These are phyloP conservation scores for Pecten maximus DNA, from an alignment of 2,888 invertebrate genomes.

Conservation along the genomic window DNA sequence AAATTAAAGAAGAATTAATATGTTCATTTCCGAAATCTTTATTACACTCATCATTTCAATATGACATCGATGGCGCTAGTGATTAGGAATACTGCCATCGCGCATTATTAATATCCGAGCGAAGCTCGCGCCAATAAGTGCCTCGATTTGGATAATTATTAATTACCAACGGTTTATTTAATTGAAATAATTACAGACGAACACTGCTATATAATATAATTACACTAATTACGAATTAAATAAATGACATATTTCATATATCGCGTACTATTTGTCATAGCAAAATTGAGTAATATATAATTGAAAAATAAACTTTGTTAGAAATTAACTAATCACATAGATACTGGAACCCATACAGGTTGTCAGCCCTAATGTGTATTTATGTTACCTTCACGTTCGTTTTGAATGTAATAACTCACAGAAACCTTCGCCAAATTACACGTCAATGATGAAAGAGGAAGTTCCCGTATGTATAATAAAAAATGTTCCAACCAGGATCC, in stretches of 20 bases:
- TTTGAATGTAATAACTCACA: neutral
- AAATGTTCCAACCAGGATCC: neutral
- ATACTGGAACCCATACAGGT: neutral
- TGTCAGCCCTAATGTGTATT: neutral
- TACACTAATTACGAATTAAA: neutral
- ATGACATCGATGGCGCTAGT: constrained; percentile 2
- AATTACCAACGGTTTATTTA: constrained; percentile 8
- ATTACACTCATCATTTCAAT: neutral
- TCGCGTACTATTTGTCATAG: neutral
- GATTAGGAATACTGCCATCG: neutral
- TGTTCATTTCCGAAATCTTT: neutral
- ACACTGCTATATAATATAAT: neutral
- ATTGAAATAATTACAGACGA: constrained; percentile 9
- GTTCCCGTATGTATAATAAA: neutral
- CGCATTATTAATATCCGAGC: neutral
- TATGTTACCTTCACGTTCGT: neutral
- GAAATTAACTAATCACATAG: neutral
- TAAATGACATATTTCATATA: constrained; percentile 29
- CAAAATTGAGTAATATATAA: neutral
- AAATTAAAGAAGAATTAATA: neutral
- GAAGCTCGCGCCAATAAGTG: neutral
- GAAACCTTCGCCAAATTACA: neutral
- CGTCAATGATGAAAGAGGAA: neutral
- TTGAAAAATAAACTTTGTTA: neutral
- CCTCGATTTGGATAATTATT: neutral